phyloP scores from a whole-genome alignment of 2,888 invertebrate genomes.

The Polia nebulosa region DNA sequence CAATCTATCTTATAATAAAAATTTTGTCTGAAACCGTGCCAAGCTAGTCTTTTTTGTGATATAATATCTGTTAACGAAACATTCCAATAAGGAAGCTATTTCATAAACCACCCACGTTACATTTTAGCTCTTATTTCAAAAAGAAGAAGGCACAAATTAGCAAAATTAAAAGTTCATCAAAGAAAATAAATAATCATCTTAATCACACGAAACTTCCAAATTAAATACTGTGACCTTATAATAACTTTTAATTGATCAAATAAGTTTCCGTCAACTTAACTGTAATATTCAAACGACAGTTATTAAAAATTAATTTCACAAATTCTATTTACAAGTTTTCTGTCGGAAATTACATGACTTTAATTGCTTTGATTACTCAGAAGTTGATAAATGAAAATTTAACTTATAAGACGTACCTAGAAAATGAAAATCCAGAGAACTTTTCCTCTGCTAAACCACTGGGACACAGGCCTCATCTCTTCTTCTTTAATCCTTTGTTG shows the following conservation, averaged over 20 bases:
- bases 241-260: constrained; percentile 58
- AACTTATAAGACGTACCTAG: background rate
- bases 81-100: background rate
- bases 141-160: constrained; percentile 8
- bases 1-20: no score
- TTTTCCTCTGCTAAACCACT: no score
- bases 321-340: constrained; percentile 31
- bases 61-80: background rate
- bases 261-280: constrained; percentile 39
- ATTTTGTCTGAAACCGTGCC: background rate
- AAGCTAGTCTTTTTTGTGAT: background rate
- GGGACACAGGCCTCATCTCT: no score
- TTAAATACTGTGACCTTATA: constrained; percentile 36
- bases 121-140: constrained; percentile 4
- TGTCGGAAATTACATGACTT: constrained; percentile 26
- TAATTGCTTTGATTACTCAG: constrained; percentile 33
- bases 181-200: constrained; percentile 44
- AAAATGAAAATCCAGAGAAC: background rate
- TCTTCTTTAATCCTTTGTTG: no score
- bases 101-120: background rate
- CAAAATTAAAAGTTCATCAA: constrained; percentile 22
- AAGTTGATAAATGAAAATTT: background rate
- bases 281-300: constrained; percentile 39
- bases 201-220: constrained; percentile 17
- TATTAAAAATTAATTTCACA: constrained; percentile 43